Conservation (phyloP, 2,888 invertebrate species). For the Phorcus lineatus region DNA sequence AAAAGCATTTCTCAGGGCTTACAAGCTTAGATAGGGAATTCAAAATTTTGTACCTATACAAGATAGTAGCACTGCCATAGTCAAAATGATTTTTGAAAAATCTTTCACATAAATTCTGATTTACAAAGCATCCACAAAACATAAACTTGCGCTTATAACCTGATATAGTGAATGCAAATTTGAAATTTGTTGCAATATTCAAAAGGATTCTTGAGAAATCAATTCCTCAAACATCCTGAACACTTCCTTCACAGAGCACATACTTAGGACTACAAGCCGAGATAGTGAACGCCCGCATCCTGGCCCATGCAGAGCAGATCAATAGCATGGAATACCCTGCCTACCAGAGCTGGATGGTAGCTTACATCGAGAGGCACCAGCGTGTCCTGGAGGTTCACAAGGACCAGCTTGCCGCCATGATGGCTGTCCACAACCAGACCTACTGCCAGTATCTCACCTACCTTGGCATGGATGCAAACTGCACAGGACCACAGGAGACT, state of each 20-base stretch:
- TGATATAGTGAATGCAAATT: too few species aligned
- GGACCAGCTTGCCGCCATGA: conserved; percentile 49
- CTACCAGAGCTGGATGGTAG: conserved; percentile 68
- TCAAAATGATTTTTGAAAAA: too few species aligned
- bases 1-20: too few species aligned
- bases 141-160: too few species aligned
- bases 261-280: conserved; percentile 66
- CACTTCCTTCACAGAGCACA: conserved; percentile 58
- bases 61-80: too few species aligned
- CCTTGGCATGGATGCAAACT: conserved; percentile 43
- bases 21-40: too few species aligned
- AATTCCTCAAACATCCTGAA: too few species aligned
- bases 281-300: conserved; percentile 66
- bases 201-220: too few species aligned
- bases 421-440: conserved; percentile 44
- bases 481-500: not conserved
- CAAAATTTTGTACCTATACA: too few species aligned
- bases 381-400: conserved; percentile 48
- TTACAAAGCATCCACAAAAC: too few species aligned
- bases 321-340: conserved; percentile 72
- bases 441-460: conserved; percentile 44
- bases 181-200: too few species aligned
- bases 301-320: conserved; percentile 70
- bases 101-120: not conserved
- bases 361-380: conserved; percentile 66